phyloP scores from a whole-genome alignment of 2,888 invertebrate species.

The Prenolepis imparis region DNA sequence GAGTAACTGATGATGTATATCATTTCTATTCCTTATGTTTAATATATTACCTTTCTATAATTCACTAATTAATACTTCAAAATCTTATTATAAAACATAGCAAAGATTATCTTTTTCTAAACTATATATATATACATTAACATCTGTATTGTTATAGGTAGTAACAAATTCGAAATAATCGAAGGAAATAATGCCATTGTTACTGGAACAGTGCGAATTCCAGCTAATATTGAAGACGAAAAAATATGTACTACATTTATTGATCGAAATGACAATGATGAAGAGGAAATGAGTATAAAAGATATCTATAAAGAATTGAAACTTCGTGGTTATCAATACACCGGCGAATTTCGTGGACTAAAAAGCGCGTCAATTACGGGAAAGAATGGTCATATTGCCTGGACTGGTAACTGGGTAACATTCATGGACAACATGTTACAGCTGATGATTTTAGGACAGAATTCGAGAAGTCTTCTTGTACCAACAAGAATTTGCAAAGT shows the following conservation, averaged over 20 bases:
- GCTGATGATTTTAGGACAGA: conserved; percentile 87
- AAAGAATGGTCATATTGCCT: conserved; percentile 84
- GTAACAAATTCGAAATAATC: conserved; percentile 87
- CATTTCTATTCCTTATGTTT: too few species aligned
- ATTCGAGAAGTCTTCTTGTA: conserved; percentile 87
- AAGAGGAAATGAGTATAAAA: conserved; percentile 78
- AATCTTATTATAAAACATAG: too few species aligned
- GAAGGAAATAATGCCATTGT: conserved; percentile 91
- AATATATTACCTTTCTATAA: too few species aligned
- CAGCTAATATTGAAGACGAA: conserved; percentile 87
- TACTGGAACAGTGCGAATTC: conserved; percentile 90
- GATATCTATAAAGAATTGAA: conserved; percentile 86
- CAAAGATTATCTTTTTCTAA: too few species aligned
- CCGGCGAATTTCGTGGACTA: conserved; percentile 87
- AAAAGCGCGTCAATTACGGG: conserved; percentile 86
- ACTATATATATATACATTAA: too few species aligned
- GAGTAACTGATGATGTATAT: too few species aligned
- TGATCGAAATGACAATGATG: conserved; percentile 57
- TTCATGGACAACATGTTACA: conserved; percentile 91
- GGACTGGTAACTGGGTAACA: conserved; percentile 90
- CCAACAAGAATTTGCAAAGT: conserved; percentile 88
- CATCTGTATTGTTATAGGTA: too few species aligned
- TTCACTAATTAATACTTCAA: too few species aligned
- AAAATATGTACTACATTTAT: conserved; percentile 68
- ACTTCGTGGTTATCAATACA: conserved; percentile 87